Conservation (phyloP, 2,113 vertebrate genomes). For the Isurus oxyrinchus region DNA sequence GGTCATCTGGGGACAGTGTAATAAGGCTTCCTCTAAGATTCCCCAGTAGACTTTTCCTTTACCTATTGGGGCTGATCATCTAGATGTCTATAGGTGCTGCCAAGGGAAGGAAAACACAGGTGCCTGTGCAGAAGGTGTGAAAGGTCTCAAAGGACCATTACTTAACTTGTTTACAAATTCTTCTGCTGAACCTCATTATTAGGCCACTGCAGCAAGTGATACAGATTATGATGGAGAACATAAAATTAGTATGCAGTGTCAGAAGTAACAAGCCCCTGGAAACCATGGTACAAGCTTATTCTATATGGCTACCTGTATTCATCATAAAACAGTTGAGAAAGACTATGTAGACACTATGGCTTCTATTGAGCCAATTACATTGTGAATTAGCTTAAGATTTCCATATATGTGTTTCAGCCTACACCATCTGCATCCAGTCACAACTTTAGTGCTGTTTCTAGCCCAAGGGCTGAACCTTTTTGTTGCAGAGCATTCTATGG, state of each 20-base stretch:
- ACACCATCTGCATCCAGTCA: neutral
- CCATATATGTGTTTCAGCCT: neutral
- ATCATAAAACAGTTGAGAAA: neutral
- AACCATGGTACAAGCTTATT: neutral
- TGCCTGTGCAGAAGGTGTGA: neutral
- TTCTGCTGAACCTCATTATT: neutral
- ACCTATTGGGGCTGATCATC: neutral
- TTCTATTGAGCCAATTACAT: neutral
- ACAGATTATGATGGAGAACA: neutral
- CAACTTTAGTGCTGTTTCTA: neutral
- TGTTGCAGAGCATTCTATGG: neutral
- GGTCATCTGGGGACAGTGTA: neutral
- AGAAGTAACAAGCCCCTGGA: neutral
- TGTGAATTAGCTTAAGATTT: neutral
- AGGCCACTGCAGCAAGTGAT: neutral
- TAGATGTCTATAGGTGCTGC: neutral
- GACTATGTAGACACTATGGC: neutral
- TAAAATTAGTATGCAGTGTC: neutral
- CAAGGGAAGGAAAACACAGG: neutral
- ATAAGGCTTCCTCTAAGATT: neutral
- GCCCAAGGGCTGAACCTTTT: neutral
- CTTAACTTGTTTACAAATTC: neutral
- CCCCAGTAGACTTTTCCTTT: neutral
- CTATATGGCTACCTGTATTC: neutral
- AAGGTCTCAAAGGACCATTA: neutral